Evolutionary conservation across 2,797 vertebrate genomes (phyloP).

Genomic region (Myotis vivesi): DNA sequence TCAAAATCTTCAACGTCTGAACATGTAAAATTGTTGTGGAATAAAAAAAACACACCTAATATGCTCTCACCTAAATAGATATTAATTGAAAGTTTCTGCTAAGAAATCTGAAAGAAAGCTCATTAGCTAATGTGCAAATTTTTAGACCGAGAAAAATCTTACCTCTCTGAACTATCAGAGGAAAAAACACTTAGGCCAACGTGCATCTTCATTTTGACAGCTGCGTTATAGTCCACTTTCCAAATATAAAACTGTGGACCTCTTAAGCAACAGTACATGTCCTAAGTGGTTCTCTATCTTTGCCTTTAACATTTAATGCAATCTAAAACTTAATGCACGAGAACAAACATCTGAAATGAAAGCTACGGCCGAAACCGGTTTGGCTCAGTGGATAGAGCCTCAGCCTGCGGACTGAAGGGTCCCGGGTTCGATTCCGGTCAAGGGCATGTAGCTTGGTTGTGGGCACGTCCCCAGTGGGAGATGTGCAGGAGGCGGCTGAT

Average conservation of each 20-base stretch:
- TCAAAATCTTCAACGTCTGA: background rate
- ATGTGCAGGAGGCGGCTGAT: too few relatives aligned
- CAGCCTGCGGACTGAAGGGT: too few relatives aligned
- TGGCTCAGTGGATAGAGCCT: too few relatives aligned
- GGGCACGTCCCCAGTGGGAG: too few relatives aligned
- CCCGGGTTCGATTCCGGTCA: too few relatives aligned
- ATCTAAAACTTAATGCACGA: background rate
- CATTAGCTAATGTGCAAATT: background rate
- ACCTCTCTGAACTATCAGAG: background rate
- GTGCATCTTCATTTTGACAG: background rate
- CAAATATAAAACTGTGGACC: background rate
- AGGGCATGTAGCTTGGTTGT: too few relatives aligned
- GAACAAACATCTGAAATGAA: background rate
- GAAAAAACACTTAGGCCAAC: background rate
- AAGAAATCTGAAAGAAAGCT: background rate
- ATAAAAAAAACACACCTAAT: background rate
- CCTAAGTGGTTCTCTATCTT: background rate
- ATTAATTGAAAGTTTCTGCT: background rate
- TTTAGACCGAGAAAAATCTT: constrained; percentile 1
- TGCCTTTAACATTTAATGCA: background rate
- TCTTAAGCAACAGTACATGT: background rate
- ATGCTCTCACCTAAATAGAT: background rate
- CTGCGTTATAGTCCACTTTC: background rate
- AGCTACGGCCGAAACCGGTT: too few relatives aligned
- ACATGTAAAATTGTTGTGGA: background rate